Percentiles rank a stretch among this genome's conserved stretches.
These are phyloP conservation scores for Volucella zonaria DNA, from an alignment of 2,888 invertebrate genomes.

Conservation along the genomic window DNA sequence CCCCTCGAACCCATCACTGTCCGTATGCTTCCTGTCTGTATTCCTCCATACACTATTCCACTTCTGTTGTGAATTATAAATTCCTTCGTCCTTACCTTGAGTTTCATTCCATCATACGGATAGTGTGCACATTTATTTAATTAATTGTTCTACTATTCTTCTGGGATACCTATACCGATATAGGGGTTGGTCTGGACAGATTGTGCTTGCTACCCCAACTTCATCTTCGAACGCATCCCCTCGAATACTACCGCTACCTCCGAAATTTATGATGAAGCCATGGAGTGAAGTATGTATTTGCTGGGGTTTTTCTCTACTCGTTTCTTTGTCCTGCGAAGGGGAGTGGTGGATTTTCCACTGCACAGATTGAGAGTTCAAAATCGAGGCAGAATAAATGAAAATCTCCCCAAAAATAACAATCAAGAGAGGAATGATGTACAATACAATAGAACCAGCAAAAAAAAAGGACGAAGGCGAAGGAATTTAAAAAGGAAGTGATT, in stretches of 20 bases:
- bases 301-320: slow-evolving; percentile 9
- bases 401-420: slow-evolving; percentile 21
- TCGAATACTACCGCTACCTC: background rate
- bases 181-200: background rate
- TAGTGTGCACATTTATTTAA: slow-evolving; percentile 59
- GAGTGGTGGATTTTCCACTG: slow-evolving; percentile 39
- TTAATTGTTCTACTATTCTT: slow-evolving; percentile 49
- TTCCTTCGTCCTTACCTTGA: slow-evolving; percentile 42
- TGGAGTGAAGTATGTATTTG: slow-evolving; percentile 45
- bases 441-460: background rate
- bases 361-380: slow-evolving; percentile 51
- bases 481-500: slow-evolving; percentile 42
- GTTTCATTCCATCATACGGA: slow-evolving; percentile 25
- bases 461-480: background rate
- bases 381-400: slow-evolving; percentile 42
- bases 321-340: too few species aligned
- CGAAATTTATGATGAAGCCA: slow-evolving; percentile 57
- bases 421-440: background rate
- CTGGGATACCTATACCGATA: background rate
- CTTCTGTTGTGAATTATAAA: slow-evolving; percentile 40
- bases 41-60: background rate
- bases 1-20: background rate
- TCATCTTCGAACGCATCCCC: background rate
- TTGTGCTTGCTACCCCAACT: background rate
- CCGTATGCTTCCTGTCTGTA: background rate